Conservation (phyloP, 1,140 invertebrate genomes). For the Ectropis grisescens region DNA sequence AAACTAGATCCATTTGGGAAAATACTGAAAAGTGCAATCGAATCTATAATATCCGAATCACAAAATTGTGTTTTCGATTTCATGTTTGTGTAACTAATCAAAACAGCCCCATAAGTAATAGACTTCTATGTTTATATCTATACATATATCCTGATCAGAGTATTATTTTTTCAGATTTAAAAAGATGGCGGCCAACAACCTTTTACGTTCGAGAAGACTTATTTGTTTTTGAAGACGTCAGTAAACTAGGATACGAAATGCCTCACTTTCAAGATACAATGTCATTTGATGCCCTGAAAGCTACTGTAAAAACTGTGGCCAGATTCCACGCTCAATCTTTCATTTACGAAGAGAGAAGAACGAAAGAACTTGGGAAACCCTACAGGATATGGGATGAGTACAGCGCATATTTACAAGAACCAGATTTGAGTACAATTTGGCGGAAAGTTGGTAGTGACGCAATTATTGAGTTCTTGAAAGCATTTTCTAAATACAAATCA, state of each 20-base stretch:
- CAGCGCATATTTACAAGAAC: slow-evolving; percentile 57
- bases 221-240: slow-evolving; percentile 51
- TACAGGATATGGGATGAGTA: slow-evolving; percentile 66
- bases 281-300: slow-evolving; percentile 60
- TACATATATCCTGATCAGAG: no score
- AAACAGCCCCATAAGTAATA: no score
- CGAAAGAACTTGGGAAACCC: slow-evolving; percentile 41
- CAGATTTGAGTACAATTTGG: slow-evolving; percentile 39
- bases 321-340: slow-evolving; percentile 70
- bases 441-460: slow-evolving; percentile 54
- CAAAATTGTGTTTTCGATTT: no score
- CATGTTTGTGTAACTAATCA: no score
- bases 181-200: slow-evolving; percentile 35
- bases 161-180: no score
- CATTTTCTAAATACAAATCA: slow-evolving; percentile 37
- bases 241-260: slow-evolving; percentile 35
- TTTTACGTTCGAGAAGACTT: slow-evolving; percentile 31
- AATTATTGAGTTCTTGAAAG: slow-evolving; percentile 57
- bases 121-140: no score
- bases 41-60: no score
- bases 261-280: slow-evolving; percentile 31
- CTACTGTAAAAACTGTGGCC: slow-evolving; percentile 66
- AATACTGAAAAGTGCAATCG: no score
- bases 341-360: slow-evolving; percentile 64
- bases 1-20: no score